Evolutionary conservation across 2,888 invertebrate species (phyloP).

Genomic region (Dichetophora obliterata): DNA sequence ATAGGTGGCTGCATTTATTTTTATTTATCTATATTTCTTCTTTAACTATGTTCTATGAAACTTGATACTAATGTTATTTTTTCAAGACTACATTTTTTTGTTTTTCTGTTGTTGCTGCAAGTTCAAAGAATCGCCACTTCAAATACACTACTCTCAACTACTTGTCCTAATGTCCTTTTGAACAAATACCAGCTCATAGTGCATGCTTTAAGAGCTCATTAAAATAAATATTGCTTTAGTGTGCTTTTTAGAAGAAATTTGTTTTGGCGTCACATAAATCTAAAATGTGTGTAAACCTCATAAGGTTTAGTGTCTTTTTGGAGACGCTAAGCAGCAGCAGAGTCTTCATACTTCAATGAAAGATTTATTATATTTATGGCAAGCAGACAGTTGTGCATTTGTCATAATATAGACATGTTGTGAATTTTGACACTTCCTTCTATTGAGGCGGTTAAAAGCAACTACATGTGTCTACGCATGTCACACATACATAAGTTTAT

Average conservation of each 20-base stretch:
- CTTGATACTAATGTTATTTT: conserved; percentile 62
- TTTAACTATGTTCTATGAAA: conserved; percentile 49
- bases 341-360: conserved; percentile 39
- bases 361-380: conserved; percentile 56
- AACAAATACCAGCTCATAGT: neutral
- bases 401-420: conserved; percentile 46
- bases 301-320: conserved; percentile 45
- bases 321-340: conserved; percentile 6
- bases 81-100: conserved; percentile 52
- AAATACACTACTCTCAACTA: neutral
- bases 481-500: neutral
- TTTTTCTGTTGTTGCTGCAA: conserved; percentile 48
- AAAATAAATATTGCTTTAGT: conserved; percentile 44
- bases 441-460: neutral
- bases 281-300: conserved; percentile 38
- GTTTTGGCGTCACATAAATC: conserved; percentile 54
- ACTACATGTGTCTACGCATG: neutral
- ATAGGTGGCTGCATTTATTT: conserved; percentile 19
- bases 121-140: conserved; percentile 54
- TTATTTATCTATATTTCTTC: conserved; percentile 23
- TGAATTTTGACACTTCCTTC: conserved; percentile 40
- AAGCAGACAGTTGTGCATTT: conserved; percentile 49
- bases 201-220: conserved; percentile 12
- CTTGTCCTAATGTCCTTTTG: conserved; percentile 27
- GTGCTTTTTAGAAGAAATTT: conserved; percentile 34